Evolutionary conservation across 2,888 invertebrate species (phyloP), one percentile per base, ranked within the genome.

Genomic region (Pseudanteris insignis): DNA sequence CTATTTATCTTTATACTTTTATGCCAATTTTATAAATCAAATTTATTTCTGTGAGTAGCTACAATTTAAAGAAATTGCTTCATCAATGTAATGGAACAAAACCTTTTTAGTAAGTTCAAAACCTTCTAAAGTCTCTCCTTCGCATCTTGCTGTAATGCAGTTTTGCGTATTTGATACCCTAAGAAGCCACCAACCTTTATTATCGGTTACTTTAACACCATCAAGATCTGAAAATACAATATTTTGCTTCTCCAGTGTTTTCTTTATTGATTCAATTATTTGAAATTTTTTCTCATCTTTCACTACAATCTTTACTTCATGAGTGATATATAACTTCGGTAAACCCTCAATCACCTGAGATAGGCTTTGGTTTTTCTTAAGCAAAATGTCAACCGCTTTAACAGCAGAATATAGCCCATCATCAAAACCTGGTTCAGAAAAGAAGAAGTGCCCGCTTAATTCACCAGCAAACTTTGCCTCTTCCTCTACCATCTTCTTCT

Each of bases 341-440:
- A 43, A 43, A 43, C 21, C 43, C 32, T 43, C 29, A 30, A 43
- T 43, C 21, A 43, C 24, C 43, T 43, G 30, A 43, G 43, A 43
- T 43, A 43, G 43, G 43, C 43, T 43, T 43, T 43, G 43, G 43
- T 43, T 43, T 43, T 43, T 43, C 43, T 44, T 32, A 44, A 44
- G 44, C 34, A 44, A 44, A 44, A 44, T 44, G 33, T 44, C 34
- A 44, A 44, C 34, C 9, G 34, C 44, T 44, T 44, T 44, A 44
- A 44, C 44, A 44, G 44, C 44, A 44, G 44, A 44, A 44, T 44
- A 44, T 44, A 44, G 44, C 25, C 44, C 44, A 44, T 44, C 44
- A 44, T 44, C 44, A 34, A 44, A 44, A 44, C 44, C 44, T 34
- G 33, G 44, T 25, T 33, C 44, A 44, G 44, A 44, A 44, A 44